phyloP scores from a whole-genome alignment of 2,888 invertebrate species.

The Troides helena region DNA sequence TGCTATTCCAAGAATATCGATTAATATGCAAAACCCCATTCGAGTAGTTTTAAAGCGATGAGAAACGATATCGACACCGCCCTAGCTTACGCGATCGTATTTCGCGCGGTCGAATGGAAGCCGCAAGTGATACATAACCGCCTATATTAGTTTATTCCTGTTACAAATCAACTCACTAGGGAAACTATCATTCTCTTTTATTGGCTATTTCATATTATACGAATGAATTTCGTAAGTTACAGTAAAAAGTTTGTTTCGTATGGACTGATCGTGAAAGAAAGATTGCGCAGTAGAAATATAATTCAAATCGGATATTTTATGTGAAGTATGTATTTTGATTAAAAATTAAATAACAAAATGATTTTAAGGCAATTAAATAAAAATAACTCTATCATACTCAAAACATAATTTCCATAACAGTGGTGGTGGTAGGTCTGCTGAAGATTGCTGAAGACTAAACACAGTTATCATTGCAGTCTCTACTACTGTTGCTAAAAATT shows the following conservation, averaged over 20 bases:
- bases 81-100: constrained; percentile 49
- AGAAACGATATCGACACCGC: constrained; percentile 64
- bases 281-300: no score
- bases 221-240: constrained; percentile 28
- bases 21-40: constrained; percentile 19
- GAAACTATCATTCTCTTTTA: constrained; percentile 44
- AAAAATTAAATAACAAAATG: no score
- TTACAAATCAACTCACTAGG: constrained; percentile 63
- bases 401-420: no score
- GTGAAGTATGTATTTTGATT: no score
- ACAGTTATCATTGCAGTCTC: no score
- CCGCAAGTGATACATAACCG: constrained; percentile 59
- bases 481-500: no score
- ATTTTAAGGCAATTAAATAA: no score
- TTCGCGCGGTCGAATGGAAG: constrained; percentile 57
- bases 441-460: no score
- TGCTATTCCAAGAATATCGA: constrained; percentile 12
- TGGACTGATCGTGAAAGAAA: not conserved
- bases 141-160: constrained; percentile 48
- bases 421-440: no score
- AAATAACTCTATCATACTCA: no score
- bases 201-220: constrained; percentile 33
- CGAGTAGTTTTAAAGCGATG: constrained; percentile 43
- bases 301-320: no score
- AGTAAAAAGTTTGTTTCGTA: constrained; percentile 5